Evolutionary conservation across 92 coral and sea anemone species (phyloP).

Genomic region (Nematostella vectensis): DNA sequence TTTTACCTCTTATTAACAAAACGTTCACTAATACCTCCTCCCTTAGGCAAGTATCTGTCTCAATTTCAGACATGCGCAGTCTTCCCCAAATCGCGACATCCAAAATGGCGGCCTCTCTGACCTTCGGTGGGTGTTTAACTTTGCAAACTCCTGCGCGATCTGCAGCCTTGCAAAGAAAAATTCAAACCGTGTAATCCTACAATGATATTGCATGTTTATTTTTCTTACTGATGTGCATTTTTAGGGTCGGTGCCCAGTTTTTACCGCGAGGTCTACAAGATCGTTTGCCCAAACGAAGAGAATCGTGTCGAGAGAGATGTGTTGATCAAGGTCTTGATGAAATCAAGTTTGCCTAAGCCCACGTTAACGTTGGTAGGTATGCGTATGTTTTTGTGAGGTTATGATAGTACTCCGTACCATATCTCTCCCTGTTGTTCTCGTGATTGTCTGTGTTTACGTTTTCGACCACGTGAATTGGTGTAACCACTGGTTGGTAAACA

Average conservation of each 20-base stretch:
- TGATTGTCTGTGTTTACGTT: background rate
- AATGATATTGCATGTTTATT: no score
- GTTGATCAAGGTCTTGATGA: constrained; percentile 79
- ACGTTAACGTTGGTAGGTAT: constrained; percentile 69
- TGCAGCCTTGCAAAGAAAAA: no score
- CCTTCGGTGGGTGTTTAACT: constrained; percentile 46
- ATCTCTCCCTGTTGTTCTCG: background rate
- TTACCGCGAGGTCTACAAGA: constrained; percentile 87
- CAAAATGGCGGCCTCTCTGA: constrained; percentile 80
- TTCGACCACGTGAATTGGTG: background rate
- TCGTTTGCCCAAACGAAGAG: constrained; percentile 86
- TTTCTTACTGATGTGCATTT: background rate
- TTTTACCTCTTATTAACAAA: no score
- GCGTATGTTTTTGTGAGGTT: no score
- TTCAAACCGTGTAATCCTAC: no score
- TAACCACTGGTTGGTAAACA: no score
- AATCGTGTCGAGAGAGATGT: constrained; percentile 80
- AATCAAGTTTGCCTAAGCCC: constrained; percentile 81
- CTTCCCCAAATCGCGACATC: constrained; percentile 7
- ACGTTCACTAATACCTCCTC: no score
- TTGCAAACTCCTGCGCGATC: no score
- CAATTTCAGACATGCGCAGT: constrained; percentile 28
- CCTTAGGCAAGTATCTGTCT: background rate
- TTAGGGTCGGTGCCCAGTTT: constrained; percentile 84
- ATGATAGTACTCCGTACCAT: no score